These are phyloP conservation scores for Motacilla tschutschensis DNA, from an alignment of 2,113 vertebrate species.

Conservation along the genomic window DNA sequence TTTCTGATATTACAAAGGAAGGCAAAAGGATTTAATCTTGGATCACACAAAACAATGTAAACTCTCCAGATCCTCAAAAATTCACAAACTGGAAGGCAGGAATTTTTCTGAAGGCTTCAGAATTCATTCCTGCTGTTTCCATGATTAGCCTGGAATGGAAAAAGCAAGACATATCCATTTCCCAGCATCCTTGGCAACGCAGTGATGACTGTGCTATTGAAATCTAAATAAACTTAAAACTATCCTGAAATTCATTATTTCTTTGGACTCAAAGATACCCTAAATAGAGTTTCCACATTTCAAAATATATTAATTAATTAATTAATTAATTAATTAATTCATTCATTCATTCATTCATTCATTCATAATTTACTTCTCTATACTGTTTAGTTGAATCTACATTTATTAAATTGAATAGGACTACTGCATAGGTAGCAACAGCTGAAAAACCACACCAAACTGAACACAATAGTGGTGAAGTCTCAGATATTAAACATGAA, in stretches of 20 bases:
- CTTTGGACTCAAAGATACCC: background rate
- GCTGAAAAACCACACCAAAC: background rate
- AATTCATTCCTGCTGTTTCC: background rate
- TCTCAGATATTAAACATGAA: slow-evolving; percentile 5
- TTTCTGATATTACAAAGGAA: background rate
- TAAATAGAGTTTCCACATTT: background rate
- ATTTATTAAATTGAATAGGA: background rate
- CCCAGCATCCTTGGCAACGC: background rate
- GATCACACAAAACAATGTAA: background rate
- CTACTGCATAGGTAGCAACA: background rate
- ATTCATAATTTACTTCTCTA: background rate
- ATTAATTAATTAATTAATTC: no score
- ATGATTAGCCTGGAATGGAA: background rate
- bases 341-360: background rate
- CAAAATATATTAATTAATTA: no score
- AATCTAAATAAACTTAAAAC: background rate
- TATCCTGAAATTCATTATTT: background rate
- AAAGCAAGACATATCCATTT: background rate
- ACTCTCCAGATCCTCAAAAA: background rate
- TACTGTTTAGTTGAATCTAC: background rate
- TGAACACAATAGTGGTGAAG: background rate
- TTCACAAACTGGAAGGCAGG: background rate
- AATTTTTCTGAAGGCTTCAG: background rate
- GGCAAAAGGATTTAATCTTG: background rate
- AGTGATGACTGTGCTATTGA: background rate